Conservation (phyloP, 2,113 vertebrate species). For the Noturus placidus region DNA sequence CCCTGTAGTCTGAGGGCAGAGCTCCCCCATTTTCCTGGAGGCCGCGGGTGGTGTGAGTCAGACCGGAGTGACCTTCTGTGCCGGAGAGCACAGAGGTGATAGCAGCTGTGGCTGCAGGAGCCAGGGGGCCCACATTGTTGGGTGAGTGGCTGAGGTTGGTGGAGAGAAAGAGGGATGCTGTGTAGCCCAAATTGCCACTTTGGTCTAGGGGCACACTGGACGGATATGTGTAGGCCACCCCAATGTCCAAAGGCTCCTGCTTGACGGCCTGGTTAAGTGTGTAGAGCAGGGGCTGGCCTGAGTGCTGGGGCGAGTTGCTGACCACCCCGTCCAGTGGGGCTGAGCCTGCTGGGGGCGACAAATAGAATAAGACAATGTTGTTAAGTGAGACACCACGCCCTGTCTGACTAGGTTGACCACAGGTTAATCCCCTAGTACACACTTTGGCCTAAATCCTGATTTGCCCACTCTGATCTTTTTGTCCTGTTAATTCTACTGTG, state of each 20-base stretch:
- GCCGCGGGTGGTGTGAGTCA: conserved; percentile 59
- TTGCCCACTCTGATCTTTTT: background rate
- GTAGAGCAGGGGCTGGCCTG: conserved; percentile 88
- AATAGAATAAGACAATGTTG: conserved; percentile 50
- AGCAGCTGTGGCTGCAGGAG: conserved; percentile 69
- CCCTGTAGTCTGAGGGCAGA: conserved; percentile 71
- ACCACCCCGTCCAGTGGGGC: conserved; percentile 82
- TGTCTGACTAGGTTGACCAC: conserved; percentile 35
- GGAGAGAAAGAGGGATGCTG: conserved; percentile 56
- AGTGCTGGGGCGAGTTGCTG: conserved; percentile 82
- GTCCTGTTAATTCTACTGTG: background rate
- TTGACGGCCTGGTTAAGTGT: conserved; percentile 88
- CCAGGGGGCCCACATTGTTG: conserved; percentile 69
- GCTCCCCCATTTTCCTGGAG: conserved; percentile 44
- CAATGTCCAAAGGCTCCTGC: conserved; percentile 83
- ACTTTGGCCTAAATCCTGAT: conserved; percentile 13
- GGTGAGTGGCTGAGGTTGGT: conserved; percentile 69
- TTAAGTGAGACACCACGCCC: conserved; percentile 14
- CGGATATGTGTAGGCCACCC: conserved; percentile 83
- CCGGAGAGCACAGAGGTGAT: conserved; percentile 81
- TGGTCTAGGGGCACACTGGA: conserved; percentile 86
- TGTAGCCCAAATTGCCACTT: conserved; percentile 80
- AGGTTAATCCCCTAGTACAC: conserved; percentile 26
- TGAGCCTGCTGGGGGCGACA: conserved; percentile 73
- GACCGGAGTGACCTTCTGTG: conserved; percentile 79